Conservation (phyloP, 2,888 invertebrate species). For the Melinaea marsaeus region DNA sequence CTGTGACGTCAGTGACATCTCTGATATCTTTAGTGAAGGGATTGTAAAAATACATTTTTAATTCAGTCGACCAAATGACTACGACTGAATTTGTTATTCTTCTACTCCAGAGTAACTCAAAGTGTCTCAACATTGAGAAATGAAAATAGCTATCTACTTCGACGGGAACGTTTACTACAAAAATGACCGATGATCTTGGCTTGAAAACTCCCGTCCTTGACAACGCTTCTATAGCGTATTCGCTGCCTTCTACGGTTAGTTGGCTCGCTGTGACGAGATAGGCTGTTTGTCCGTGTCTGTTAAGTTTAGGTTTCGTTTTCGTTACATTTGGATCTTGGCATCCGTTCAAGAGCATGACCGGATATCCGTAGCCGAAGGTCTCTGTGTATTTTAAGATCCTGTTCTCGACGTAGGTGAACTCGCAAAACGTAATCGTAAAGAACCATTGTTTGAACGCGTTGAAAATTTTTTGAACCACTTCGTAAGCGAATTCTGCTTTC, state of each 20-base stretch:
- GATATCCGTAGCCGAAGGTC: constrained; percentile 58
- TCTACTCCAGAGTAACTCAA: constrained; percentile 70
- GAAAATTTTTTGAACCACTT: constrained; percentile 63
- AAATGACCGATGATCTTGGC: constrained; percentile 63
- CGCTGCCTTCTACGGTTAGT: constrained; percentile 54
- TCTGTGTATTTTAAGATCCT: constrained; percentile 66
- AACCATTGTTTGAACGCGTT: constrained; percentile 66
- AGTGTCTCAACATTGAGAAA: constrained; percentile 63
- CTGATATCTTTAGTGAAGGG: constrained; percentile 64
- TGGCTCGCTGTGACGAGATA: constrained; percentile 61
- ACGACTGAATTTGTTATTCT: constrained; percentile 74
- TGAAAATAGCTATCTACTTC: constrained; percentile 56
- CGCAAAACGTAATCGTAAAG: constrained; percentile 67
- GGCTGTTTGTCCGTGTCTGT: constrained; percentile 64
- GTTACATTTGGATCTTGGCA: constrained; percentile 54
- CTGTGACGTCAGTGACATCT: constrained; percentile 58
- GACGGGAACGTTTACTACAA: constrained; percentile 56
- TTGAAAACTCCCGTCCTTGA: constrained; percentile 64
- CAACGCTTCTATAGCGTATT: constrained; percentile 52
- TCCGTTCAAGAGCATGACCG: constrained; percentile 63
- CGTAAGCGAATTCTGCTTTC: constrained; percentile 56
- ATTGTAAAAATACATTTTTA: constrained; percentile 73
- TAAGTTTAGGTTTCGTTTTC: constrained; percentile 56
- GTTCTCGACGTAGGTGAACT: constrained; percentile 70
- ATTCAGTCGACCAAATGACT: constrained; percentile 48